Conservation (phyloP, 2,113 vertebrate species). For the Macaca nemestrina region DNA sequence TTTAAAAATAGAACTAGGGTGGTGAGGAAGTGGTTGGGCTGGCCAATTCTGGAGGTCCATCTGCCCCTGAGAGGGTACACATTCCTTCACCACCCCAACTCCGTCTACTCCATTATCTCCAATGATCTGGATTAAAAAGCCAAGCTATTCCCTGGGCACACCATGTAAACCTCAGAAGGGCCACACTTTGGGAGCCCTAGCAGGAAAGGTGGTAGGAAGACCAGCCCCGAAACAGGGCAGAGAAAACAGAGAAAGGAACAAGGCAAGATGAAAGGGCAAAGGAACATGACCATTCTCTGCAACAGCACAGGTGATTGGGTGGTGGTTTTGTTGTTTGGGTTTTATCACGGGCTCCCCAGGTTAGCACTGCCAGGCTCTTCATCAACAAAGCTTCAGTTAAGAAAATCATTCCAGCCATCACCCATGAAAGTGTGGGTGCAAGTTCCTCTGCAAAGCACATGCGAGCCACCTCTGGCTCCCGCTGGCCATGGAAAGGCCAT, state of each 20-base stretch:
- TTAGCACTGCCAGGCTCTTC: background rate
- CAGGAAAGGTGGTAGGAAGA: background rate
- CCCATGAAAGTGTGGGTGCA: background rate
- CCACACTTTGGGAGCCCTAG: background rate
- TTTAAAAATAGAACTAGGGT: constrained; percentile 51
- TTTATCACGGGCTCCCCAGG: background rate
- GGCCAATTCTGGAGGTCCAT: background rate
- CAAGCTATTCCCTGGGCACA: accelerated
- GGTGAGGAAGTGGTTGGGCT: constrained; percentile 18
- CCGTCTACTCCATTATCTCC: background rate
- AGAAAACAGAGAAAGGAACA: background rate
- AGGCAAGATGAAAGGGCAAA: background rate
- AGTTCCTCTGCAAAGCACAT: background rate
- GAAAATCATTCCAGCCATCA: background rate
- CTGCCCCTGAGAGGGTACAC: background rate
- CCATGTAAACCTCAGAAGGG: background rate
- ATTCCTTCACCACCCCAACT: background rate
- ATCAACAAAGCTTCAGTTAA: background rate
- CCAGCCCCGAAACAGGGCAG: background rate
- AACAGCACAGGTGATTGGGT: background rate
- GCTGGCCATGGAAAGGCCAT: background rate
- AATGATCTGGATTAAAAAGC: background rate
- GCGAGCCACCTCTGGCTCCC: background rate
- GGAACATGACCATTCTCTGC: background rate
- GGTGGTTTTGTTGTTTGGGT: no score